Evolutionary conservation across 2,888 invertebrate genomes (phyloP), one percentile per base, ranked within the genome.

Genomic region (Siphonodentalium dalli): DNA sequence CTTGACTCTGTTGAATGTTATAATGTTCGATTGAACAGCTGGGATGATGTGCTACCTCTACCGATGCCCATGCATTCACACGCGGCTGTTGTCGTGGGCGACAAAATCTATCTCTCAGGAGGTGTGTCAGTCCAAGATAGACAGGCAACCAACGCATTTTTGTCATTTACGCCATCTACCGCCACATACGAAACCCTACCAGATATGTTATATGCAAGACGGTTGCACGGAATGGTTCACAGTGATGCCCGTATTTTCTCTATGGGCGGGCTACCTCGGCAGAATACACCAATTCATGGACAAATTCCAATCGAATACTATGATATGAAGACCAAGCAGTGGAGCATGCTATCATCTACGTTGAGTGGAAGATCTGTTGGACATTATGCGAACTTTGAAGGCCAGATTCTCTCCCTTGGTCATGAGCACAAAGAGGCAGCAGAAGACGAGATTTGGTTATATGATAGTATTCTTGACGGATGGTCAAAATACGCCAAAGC

Each of bases 361-460:
- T 69, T 80, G 2, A 77, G 78, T 48, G 80, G 80, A 11, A 65
- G 79, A 7, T 79, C 79, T 15, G 71, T 79, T 18, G 79, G 80
- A 18, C 80, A 80, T 58, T 80, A 78, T 54, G 65, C 78, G 18
- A 63, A 65, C 33, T 72, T 71, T 57, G 68, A 75, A 23, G 68
- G 67, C 24, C 69, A 69, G 57, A 73, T 80, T 41, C 53, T 79
- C 18, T 78, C 78, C 2, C 60, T 79, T 13, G 79, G 79, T 3
- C 76, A 78, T 33, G 80, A 80, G 61, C 78, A 79, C 51, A 72
- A 75, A 43, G 72, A 69, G 31, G 78, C 80, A 4, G 75, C 78
- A 0, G 80, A 80, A 57, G 78, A 79, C 42, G 80, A 79, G 54
- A 71, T 80, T 31, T 80, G 79, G 79, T 56, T 65, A 7, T 80